These are phyloP conservation scores for Indri indri DNA, from an alignment of 2,113 vertebrate genomes.

Conservation along the genomic window DNA sequence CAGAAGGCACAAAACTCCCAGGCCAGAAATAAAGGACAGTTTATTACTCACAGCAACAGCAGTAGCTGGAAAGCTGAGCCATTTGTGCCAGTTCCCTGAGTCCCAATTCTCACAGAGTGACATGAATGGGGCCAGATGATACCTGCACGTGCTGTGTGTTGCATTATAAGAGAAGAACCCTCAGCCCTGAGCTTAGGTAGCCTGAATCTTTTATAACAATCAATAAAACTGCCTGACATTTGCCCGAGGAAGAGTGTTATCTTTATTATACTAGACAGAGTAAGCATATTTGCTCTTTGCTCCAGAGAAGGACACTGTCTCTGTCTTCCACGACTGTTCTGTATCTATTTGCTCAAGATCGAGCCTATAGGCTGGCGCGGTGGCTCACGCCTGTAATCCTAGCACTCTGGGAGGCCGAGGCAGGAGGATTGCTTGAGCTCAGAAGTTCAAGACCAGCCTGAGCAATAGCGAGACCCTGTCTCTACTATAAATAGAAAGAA, in stretches of 20 bases:
- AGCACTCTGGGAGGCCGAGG: too few species aligned
- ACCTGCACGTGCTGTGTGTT: not conserved
- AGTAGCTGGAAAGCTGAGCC: too few species aligned
- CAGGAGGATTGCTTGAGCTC: too few species aligned
- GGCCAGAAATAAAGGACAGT: not conserved
- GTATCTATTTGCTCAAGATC: not conserved
- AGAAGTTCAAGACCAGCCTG: too few species aligned
- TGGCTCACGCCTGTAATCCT: too few species aligned
- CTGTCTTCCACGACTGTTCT: not conserved
- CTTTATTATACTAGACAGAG: not conserved
- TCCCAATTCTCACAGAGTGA: not conserved
- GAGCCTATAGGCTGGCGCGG: not conserved
- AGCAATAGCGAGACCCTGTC: too few species aligned
- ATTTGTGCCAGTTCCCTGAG: not conserved
- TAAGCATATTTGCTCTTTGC: not conserved
- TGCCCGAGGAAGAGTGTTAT: not conserved
- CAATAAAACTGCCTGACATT: not conserved
- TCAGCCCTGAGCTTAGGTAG: not conserved
- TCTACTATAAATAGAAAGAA: too few species aligned
- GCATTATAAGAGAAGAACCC: not conserved
- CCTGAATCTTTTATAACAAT: not conserved
- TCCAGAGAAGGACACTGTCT: not conserved
- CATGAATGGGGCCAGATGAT: not conserved
- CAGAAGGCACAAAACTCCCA: not conserved
- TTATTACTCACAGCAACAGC: not conserved